Evolutionary conservation across 2,888 invertebrate genomes (phyloP).

Genomic region (Ophonus ardosiacus): DNA sequence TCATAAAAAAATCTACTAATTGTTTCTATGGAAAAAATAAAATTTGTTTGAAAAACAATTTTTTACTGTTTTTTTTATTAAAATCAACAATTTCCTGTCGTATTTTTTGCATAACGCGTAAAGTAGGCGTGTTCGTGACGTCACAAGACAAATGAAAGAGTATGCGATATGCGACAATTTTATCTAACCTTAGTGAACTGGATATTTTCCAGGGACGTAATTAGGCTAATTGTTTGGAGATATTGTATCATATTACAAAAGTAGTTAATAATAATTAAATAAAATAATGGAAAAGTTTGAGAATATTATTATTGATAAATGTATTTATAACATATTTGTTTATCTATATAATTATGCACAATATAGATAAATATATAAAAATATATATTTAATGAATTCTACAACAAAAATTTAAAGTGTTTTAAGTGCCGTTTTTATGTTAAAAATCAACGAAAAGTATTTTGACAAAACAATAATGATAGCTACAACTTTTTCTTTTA

Average conservation of each 20-base stretch:
- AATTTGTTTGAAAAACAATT: background rate
- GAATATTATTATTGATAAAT: background rate
- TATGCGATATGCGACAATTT: conserved; percentile 11
- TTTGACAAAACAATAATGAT: too few species aligned
- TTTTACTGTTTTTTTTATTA: background rate
- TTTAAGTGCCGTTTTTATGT: too few species aligned
- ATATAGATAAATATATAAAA: background rate
- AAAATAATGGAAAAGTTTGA: background rate
- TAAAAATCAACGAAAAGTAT: too few species aligned
- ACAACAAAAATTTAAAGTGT: too few species aligned
- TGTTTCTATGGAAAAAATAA: too few species aligned
- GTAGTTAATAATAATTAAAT: background rate
- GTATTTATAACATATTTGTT: background rate
- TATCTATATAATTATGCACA: background rate
- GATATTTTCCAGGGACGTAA: conserved; percentile 25
- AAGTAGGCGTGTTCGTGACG: conserved; percentile 18
- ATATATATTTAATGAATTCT: background rate
- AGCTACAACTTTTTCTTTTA: too few species aligned
- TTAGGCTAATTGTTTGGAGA: conserved; percentile 14
- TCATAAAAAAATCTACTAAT: too few species aligned
- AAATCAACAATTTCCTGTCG: background rate
- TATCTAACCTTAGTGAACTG: conserved; percentile 21
- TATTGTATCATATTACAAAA: background rate
- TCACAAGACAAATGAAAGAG: conserved; percentile 16
- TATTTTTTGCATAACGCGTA: background rate